These are phyloP conservation scores for Phaedon cochleariae DNA, from an alignment of 2,888 invertebrate species.

Conservation along the genomic window DNA sequence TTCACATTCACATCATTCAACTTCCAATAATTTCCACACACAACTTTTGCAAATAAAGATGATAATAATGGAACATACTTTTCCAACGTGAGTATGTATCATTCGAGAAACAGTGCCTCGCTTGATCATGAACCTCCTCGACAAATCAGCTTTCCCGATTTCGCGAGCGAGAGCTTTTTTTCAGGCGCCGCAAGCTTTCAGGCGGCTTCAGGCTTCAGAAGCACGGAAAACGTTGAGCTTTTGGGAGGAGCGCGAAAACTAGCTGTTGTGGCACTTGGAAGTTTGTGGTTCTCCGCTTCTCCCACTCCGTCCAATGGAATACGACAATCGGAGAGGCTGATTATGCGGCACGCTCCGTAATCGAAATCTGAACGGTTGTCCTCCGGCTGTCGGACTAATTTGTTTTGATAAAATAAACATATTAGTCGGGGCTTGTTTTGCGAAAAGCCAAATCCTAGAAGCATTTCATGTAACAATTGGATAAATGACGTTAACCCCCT, in stretches of 20 bases:
- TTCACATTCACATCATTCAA: background rate
- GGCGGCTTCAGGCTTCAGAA: background rate
- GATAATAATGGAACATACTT: too few relatives aligned
- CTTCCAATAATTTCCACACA: background rate
- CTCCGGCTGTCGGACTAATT: background rate
- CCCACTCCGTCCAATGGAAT: constrained; percentile 11
- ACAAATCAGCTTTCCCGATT: background rate
- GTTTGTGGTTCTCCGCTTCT: constrained; percentile 8
- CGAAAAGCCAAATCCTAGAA: too few relatives aligned
- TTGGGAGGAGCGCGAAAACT: constrained; percentile 17
- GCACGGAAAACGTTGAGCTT: constrained; percentile 11
- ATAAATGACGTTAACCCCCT: too few relatives aligned
- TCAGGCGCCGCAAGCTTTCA: constrained; percentile 1
- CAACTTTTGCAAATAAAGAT: background rate
- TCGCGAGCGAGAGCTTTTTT: background rate
- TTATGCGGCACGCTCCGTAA: constrained; percentile 11
- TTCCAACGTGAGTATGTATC: too few relatives aligned
- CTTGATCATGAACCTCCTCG: background rate
- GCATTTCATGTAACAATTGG: too few relatives aligned
- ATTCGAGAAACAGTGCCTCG: too few relatives aligned
- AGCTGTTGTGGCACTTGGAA: constrained; percentile 1
- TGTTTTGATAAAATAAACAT: background rate
- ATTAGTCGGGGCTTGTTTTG: too few relatives aligned
- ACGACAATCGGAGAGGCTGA: background rate
- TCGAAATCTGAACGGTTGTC: constrained; percentile 2